These are phyloP conservation scores for Apantesis nais DNA, from an alignment of 2,888 invertebrate genomes.

Conservation along the genomic window DNA sequence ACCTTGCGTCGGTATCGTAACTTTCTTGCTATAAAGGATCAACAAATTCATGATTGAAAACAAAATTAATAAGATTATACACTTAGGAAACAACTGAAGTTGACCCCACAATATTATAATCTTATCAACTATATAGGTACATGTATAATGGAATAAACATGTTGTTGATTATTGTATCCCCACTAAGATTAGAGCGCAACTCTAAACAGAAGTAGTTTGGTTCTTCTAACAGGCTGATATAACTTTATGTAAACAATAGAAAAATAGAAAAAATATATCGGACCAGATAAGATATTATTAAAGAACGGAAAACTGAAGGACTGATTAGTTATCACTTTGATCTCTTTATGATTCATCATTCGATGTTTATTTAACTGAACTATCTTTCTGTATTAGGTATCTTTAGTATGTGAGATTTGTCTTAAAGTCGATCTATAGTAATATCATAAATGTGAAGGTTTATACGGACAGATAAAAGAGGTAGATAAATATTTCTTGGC, in stretches of 20 bases:
- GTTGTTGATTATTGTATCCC: background rate
- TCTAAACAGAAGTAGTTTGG: background rate
- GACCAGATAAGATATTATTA: background rate
- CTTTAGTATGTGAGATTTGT: no score
- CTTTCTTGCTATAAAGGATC: no score
- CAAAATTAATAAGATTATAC: background rate
- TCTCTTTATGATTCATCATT: background rate
- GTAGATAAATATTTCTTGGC: no score
- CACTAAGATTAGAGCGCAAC: background rate
- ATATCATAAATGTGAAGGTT: no score
- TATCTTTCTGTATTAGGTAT: background rate
- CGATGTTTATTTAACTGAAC: background rate
- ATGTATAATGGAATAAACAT: no score
- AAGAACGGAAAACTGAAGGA: background rate
- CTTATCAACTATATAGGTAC: no score
- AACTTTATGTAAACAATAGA: background rate
- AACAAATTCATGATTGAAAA: background rate
- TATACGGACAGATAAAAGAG: no score
- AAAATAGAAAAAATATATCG: background rate
- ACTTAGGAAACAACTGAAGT: no score
- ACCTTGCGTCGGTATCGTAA: no score
- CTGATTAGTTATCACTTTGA: background rate
- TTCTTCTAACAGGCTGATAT: background rate
- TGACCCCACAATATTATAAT: no score
- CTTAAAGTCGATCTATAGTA: background rate